Conservation (phyloP, 1,140 invertebrate species). For the Eurosta solidaginis region DNA sequence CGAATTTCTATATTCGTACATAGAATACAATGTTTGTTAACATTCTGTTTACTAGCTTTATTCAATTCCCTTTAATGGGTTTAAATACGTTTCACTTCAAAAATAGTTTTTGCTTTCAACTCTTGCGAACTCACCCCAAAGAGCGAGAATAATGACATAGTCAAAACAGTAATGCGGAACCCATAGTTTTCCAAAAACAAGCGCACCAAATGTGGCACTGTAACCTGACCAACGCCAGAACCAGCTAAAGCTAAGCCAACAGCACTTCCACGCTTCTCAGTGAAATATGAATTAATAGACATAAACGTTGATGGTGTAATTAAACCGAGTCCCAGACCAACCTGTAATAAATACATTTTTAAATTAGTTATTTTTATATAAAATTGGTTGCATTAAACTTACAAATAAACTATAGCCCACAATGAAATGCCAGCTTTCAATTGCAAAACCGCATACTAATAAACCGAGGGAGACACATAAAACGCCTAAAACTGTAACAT, state of each 20-base stretch:
- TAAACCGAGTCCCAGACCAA: slow-evolving; percentile 66
- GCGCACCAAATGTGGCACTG: slow-evolving; percentile 72
- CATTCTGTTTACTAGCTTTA: background rate
- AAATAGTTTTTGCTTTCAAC: too few species aligned
- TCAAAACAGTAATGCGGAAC: slow-evolving; percentile 65
- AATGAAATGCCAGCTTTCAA: slow-evolving; percentile 68
- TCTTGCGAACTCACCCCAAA: slow-evolving; percentile 64
- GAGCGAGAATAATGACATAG: slow-evolving; percentile 67
- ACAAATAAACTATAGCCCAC: slow-evolving; percentile 70
- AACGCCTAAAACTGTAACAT: slow-evolving; percentile 67
- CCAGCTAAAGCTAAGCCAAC: slow-evolving; percentile 73
- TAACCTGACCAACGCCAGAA: slow-evolving; percentile 73
- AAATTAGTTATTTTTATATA: background rate
- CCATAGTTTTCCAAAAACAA: slow-evolving; percentile 65
- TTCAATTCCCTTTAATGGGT: too few species aligned
- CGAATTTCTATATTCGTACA: too few species aligned
- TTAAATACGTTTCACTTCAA: too few species aligned
- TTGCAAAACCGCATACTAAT: slow-evolving; percentile 67
- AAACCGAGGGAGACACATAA: slow-evolving; percentile 66
- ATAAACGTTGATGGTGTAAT: slow-evolving; percentile 72
- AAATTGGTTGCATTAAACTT: slow-evolving; percentile 27
- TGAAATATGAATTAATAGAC: slow-evolving; percentile 75
- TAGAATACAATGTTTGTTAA: too few species aligned
- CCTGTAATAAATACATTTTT: slow-evolving; percentile 60
- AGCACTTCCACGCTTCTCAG: slow-evolving; percentile 68